Evolutionary conservation across 2,888 invertebrate species (phyloP), one percentile per base, ranked within the genome.

Genomic region (Macaria notata): DNA sequence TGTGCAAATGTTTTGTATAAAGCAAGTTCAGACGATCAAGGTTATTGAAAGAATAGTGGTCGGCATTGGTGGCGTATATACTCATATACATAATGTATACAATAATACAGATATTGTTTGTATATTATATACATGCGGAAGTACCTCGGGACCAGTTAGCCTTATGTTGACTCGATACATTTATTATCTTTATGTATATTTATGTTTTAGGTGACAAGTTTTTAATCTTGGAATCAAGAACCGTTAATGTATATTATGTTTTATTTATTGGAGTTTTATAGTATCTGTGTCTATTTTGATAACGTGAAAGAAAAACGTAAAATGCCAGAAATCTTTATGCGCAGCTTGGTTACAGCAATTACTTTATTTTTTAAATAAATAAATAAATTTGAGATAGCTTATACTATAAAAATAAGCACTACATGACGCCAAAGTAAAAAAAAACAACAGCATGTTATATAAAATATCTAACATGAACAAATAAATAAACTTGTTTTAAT

Each of bases 31-130:
- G 68, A 68, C 70, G 70, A 81, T 72, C 84, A 85, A 86, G 86
- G 86, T 75, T 76, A 64, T 58, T 79, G 77, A 83, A 84, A 86
- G 79, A 83, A 83, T 81, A 83, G 84, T 86, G 76, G 86, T 69
- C 77, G 87, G 71, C 87, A 87, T 86, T 87, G 86, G 78, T 69
- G 61, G 62, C 59, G 9, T 33, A 43, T 50, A 56, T 64, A 69
- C 66, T 75, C 71, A 77, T 67, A 73, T 72, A 78, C 73, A 79
- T 82, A 79, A 79, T 76, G 78, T 78, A 79, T 79, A 77, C 73
- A 77, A 19, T 19, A 1, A 19, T 9, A 36, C 33, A 36, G 70
- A 75, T 75, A 78, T 70, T 75, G 79, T 73, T 71, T 69, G 73
- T 77, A 68, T 73, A 76, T 75, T 71, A 74, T 75, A 74, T 44